Base-by-base conservation (phyloP, 1,140 invertebrate genomes). In the Vanessa tameamea region DNA sequence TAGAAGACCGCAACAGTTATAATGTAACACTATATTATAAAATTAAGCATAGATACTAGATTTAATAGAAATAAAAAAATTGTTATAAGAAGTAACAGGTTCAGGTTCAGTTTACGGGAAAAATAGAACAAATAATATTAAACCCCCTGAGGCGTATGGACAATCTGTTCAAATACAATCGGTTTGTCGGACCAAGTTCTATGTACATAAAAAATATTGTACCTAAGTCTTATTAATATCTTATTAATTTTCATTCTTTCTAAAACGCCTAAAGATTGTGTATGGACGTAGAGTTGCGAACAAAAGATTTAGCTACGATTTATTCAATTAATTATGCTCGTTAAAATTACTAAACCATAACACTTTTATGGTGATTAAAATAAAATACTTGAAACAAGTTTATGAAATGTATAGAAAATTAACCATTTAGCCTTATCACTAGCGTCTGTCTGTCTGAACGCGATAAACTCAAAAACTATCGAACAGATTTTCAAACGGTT, bases 191-290 rank as follows among this genome's bases (percentile, higher is more conserved):
- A 64, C 61, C 61, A 43, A 43, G 63, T 47, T 16, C 63, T 20
- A 9, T 64, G 48, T 43, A 20, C 47, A 64, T 64, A 64, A 64
- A 64, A 64, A 64, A 16, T 64, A 48, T 48, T 64, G 47, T 64
- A 64, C 47, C 53, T 23, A 26, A 15, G n/a, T 14, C 31, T 64
- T 23, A 47, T n/a, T n/a, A n/a, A n/a, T n/a, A n/a, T n/a, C n/a
- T n/a, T 64, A 64, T 64, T 48, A 16, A 48, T 23, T 64, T 47
- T 64, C 63, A 23, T 64, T 14, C n/a, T 20, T 53, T 47, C 15
- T 43, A 64, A 16, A 43, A 64, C 61, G 55, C 20, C 55, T 57
- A 20, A 9, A 57, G 55, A 57, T 26, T 61, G 3, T 26, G 14
- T 37, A 20, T 61, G 5, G 14, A 13, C 26, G 53, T 23, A n/a